Percentiles rank a stretch among this genome's conserved stretches.
These are phyloP conservation scores for Beaufortia kweichowensis DNA, from an alignment of 2,113 vertebrate genomes.

Conservation along the genomic window DNA sequence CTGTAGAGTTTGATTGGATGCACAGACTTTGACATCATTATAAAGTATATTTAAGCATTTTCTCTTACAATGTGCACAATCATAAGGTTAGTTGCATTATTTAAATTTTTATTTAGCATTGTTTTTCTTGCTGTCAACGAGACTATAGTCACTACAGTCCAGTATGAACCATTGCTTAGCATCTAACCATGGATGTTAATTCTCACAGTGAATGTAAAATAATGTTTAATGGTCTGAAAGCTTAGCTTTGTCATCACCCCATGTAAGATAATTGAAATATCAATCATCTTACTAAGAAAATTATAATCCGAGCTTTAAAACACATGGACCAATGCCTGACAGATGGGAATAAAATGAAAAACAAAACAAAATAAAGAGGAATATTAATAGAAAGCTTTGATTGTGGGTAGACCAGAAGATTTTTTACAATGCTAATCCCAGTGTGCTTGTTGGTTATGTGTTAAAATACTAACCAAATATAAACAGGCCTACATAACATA, in stretches of 20 bases:
- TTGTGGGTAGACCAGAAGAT: conserved; percentile 48
- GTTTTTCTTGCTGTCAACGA: too few species aligned
- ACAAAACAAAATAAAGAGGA: conserved; percentile 58
- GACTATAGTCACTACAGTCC: too few species aligned
- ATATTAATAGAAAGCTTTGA: conserved; percentile 64
- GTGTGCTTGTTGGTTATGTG: conserved; percentile 47
- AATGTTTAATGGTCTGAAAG: too few species aligned
- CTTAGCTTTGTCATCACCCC: too few species aligned
- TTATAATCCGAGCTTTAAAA: conserved; percentile 32
- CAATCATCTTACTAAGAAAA: conserved; percentile 22
- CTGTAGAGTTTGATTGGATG: too few species aligned
- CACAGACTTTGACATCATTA: background rate
- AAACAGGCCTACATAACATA: conserved; percentile 57
- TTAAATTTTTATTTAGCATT: background rate
- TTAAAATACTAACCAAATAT: conserved; percentile 54
- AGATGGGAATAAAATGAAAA: conserved; percentile 19
- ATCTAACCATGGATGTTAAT: too few species aligned
- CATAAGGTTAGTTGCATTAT: background rate
- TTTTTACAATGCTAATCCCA: conserved; percentile 4
- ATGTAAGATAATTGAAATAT: background rate
- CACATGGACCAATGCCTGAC: background rate
- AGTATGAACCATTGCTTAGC: too few species aligned
- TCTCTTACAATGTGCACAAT: background rate
- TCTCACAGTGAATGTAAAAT: too few species aligned
- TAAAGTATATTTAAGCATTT: too few species aligned